A percentile compares a stretch with the other conserved stretches of the same genome.
phyloP scores from a whole-genome alignment of 1,140 invertebrate genomes.

The Caenorhabditis inopinata region DNA sequence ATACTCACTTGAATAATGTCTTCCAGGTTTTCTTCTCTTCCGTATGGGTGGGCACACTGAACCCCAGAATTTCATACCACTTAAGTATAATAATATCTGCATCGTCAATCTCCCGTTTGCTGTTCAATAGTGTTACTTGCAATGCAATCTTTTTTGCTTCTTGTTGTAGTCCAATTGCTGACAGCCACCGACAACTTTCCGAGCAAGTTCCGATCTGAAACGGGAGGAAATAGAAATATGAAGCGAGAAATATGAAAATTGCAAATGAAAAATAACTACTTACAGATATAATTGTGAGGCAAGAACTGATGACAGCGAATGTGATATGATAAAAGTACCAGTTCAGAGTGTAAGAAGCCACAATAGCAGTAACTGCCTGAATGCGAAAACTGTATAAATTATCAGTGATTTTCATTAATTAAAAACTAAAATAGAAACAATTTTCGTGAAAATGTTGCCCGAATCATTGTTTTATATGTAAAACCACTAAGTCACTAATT shows the following conservation, averaged over 20 bases:
- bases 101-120: not conserved
- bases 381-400: too few relatives aligned
- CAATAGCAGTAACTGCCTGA: constrained; percentile 48
- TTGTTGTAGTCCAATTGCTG: not conserved
- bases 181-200: constrained; percentile 59
- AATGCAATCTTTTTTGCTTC: constrained; percentile 19
- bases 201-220: constrained; percentile 52
- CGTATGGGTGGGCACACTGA: not conserved
- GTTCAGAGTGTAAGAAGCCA: constrained; percentile 49
- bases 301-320: not conserved
- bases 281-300: constrained; percentile 13
- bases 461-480: too few relatives aligned
- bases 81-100: constrained; percentile 14
- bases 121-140: not conserved
- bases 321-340: constrained; percentile 47
- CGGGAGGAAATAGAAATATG: not conserved
- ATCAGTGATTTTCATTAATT: too few relatives aligned
- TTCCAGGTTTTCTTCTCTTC: constrained; percentile 7
- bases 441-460: too few relatives aligned
- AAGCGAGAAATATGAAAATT: too few relatives aligned
- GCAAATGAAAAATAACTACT: not conserved
- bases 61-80: constrained; percentile 36
- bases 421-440: too few relatives aligned
- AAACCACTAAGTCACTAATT: too few relatives aligned
- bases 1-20: not conserved